A percentile compares a stretch with the other conserved stretches of the same genome.
Evolutionary conservation across 2,113 vertebrate genomes (phyloP).

Genomic region (Syngnathus typhle): DNA sequence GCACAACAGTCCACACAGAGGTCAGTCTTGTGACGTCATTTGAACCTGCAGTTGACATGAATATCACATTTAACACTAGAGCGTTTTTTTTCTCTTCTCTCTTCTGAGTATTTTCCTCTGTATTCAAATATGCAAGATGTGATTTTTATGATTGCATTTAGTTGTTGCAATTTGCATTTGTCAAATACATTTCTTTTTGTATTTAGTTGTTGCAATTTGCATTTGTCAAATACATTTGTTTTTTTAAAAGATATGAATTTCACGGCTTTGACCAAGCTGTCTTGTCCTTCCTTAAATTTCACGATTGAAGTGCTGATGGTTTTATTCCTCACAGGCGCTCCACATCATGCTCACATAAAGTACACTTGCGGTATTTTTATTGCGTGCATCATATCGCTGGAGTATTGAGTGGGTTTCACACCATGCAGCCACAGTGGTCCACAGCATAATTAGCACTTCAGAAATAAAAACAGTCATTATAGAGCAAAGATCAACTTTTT

Average conservation of each 20-base stretch:
- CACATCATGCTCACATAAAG: constrained; percentile 14
- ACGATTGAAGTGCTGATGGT: background rate
- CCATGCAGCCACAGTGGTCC: constrained; percentile 29
- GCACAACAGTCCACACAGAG: constrained; percentile 3
- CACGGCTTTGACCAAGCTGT: background rate
- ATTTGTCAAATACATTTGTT: too few species aligned
- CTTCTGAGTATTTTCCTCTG: too few species aligned
- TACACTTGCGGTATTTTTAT: constrained; percentile 22
- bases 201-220: too few species aligned
- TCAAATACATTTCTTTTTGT: too few species aligned
- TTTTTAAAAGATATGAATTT: background rate
- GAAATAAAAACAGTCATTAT: constrained; percentile 46
- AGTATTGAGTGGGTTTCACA: constrained; percentile 35
- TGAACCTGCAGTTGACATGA: background rate
- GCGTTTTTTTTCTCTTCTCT: too few species aligned
- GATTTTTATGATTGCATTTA: too few species aligned
- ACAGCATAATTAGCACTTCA: constrained; percentile 35
- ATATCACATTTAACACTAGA: background rate
- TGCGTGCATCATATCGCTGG: constrained; percentile 17
- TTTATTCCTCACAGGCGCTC: background rate
- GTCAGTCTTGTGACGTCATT: background rate
- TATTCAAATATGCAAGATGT: too few species aligned
- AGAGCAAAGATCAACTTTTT: constrained; percentile 30
- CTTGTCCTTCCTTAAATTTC: background rate
- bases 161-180: too few species aligned